These are phyloP conservation scores for Neotragus pygmaeus DNA, from an alignment of 2,113 vertebrate genomes.

Conservation along the genomic window DNA sequence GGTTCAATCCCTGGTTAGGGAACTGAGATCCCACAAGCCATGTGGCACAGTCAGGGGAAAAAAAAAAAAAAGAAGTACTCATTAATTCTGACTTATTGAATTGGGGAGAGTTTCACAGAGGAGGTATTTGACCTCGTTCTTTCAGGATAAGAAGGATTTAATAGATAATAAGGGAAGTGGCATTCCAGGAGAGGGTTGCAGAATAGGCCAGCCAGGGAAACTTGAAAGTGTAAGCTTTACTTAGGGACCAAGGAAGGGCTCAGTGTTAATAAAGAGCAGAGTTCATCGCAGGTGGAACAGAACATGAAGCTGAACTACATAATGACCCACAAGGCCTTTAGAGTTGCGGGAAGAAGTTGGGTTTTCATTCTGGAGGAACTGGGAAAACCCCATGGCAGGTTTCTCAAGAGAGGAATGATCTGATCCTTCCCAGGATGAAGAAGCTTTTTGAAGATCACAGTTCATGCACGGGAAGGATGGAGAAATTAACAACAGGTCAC, in stretches of 20 bases:
- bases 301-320: not conserved
- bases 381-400: not conserved
- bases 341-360: not conserved
- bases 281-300: not conserved
- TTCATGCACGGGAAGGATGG: not conserved
- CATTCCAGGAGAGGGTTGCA: not conserved
- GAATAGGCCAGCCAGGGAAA: not conserved
- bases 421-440: not conserved
- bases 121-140: constrained; percentile 1
- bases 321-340: not conserved
- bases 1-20: not conserved
- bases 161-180: not conserved
- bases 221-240: not conserved
- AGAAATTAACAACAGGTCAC: not conserved
- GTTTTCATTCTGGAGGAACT: not conserved
- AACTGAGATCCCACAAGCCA: not conserved
- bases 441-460: not conserved
- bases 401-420: not conserved
- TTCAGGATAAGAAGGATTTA: constrained; percentile 11
- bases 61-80: not conserved
- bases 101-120: not conserved
- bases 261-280: not conserved
- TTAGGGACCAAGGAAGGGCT: not conserved
- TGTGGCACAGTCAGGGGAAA: not conserved
- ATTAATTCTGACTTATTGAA: constrained; percentile 25